Base-by-base conservation (phyloP, 2,888 invertebrate species). In the Caenorhabditis panamensis region DNA sequence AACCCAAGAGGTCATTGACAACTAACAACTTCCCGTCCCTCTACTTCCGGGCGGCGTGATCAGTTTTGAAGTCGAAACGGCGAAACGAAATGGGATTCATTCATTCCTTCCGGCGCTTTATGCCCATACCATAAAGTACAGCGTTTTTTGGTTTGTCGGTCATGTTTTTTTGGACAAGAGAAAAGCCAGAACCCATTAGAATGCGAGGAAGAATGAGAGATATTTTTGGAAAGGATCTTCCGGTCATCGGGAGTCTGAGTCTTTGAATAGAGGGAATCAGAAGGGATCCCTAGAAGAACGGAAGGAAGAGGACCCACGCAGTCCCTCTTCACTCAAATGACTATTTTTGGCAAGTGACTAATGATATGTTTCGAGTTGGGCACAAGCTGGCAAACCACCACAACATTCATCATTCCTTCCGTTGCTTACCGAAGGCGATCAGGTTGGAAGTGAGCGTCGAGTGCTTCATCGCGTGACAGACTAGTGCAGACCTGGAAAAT, bases 401-500 rank as follows among this genome's bases (percentile, higher is more conserved):
- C 41, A 11, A 41, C 41, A 41, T 41, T 41, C 41, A 41, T 31
- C 31, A 31, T 31, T 31, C 11, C 2, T n/a, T n/a, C n/a, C 11
- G 13, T 41, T 13, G 13, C 83, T 79, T 44, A 83, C 83, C 62
- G 28, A 83, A 73, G 28, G 68, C 68, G 68, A 81, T 58, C 28
- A 83, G 53, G 47, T 83, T 81, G 47, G 81, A 68, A 31, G 80
- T 80, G 28, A 83, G 73, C 13, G 79, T 81, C 26, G 81, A 68
- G 61, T 83, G 79, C 61, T 76, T 62, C 81, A 81, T 83, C 58
- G 1, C n/a, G 49, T 26, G 58, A 59, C 26, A 31, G 37, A 16
- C 26, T 20, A 26, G 26, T 28, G 8, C 4, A 16, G 20, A 61
- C 61, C 59, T 67, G 41, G 61, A 75, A 66, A 51, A 31, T 62